Percentiles rank a stretch among this genome's conserved stretches.
Conservation (phyloP, 1,140 invertebrate genomes). For the Drosophila repletoides region DNA sequence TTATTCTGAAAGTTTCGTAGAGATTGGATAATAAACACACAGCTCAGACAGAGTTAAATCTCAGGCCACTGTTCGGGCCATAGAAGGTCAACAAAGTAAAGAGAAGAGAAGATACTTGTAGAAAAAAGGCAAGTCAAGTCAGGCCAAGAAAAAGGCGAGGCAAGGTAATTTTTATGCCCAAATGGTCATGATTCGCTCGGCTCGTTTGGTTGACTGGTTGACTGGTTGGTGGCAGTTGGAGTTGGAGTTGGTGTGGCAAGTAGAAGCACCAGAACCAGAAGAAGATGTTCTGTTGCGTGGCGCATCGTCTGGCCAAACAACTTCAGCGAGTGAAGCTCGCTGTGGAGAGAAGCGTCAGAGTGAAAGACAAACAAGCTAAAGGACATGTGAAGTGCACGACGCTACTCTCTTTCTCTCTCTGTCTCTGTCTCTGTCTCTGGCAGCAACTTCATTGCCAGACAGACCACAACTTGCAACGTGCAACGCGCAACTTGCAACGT, state of each 20-base stretch:
- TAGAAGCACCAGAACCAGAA: background rate
- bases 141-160: slow-evolving; percentile 12
- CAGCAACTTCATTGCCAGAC: slow-evolving; percentile 41
- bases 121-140: background rate
- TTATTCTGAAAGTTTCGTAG: no score
- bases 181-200: slow-evolving; percentile 73
- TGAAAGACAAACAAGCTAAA: slow-evolving; percentile 65
- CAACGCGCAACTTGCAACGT: slow-evolving; percentile 44
- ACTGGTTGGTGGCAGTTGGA: background rate
- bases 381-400: slow-evolving; percentile 55
- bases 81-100: slow-evolving; percentile 36
- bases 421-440: no score
- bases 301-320: slow-evolving; percentile 68
- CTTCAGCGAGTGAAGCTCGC: slow-evolving; percentile 47
- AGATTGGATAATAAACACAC: no score
- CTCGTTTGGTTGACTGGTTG: slow-evolving; percentile 23
- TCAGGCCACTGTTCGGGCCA: no score
- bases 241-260: slow-evolving; percentile 7
- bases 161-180: slow-evolving; percentile 74
- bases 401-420: no score
- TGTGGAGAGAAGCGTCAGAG: slow-evolving; percentile 33
- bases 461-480: slow-evolving; percentile 35
- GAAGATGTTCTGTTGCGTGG: slow-evolving; percentile 25
- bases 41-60: no score
- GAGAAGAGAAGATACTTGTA: slow-evolving; percentile 13